phyloP scores from a whole-genome alignment of 1,140 invertebrate species.

The Trigoniulus corallinus region DNA sequence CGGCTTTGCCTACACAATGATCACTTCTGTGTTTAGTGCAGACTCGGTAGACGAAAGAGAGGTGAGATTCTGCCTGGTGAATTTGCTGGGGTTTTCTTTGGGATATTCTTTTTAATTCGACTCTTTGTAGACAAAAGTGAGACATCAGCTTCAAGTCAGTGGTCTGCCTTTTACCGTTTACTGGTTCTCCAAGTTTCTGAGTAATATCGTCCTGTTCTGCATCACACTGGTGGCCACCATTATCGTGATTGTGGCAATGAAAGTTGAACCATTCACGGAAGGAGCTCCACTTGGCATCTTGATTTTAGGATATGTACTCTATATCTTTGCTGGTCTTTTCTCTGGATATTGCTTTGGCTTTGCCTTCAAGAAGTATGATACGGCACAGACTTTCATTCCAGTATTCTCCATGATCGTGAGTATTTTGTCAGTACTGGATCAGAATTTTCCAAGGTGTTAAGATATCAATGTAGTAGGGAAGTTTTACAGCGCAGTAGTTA shows the following conservation, averaged over 20 bases:
- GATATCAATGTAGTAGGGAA: too few relatives aligned
- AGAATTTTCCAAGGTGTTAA: neutral
- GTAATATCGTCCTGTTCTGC: slow-evolving; percentile 37
- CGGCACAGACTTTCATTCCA: slow-evolving; percentile 37
- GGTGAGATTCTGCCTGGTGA: slow-evolving; percentile 29
- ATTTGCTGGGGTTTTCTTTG: neutral
- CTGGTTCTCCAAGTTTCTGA: slow-evolving; percentile 49
- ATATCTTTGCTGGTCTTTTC: slow-evolving; percentile 53
- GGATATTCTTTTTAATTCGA: neutral
- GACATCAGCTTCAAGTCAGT: slow-evolving; percentile 65
- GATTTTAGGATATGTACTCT: slow-evolving; percentile 35
- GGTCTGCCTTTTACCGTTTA: slow-evolving; percentile 59
- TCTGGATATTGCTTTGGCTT: slow-evolving; percentile 59
- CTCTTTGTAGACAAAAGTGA: slow-evolving; percentile 51
- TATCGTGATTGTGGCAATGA: slow-evolving; percentile 45
- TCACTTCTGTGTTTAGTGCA: slow-evolving; percentile 56
- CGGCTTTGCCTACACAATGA: slow-evolving; percentile 56
- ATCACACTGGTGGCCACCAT: slow-evolving; percentile 46
- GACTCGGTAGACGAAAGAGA: slow-evolving; percentile 68
- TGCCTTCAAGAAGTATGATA: slow-evolving; percentile 62
- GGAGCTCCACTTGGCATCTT: neutral
- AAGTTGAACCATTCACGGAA: slow-evolving; percentile 39
- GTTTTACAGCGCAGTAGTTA: too few relatives aligned
- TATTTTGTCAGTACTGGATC: slow-evolving; percentile 1
- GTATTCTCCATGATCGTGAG: slow-evolving; percentile 19